Conservation (phyloP, 1,140 invertebrate genomes). For the Sesamia nonagrioides region DNA sequence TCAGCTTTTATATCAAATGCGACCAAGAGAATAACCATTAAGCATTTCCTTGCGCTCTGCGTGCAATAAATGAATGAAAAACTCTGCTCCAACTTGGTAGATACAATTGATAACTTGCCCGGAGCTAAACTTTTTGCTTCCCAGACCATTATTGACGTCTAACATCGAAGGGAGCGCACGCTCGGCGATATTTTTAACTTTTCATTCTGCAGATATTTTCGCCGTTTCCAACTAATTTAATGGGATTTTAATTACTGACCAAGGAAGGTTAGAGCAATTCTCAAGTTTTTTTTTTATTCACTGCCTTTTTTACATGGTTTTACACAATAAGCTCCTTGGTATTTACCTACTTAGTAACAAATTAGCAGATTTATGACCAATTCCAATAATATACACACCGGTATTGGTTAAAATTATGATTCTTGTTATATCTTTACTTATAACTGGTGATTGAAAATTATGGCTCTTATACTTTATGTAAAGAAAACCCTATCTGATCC, state of each 20-base stretch:
- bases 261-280: slow-evolving; percentile 47
- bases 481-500: too few species aligned
- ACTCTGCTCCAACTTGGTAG: slow-evolving; percentile 74
- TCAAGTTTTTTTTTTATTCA: slow-evolving; percentile 51
- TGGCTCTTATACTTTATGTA: too few species aligned
- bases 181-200: slow-evolving; percentile 63
- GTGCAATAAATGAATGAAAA: slow-evolving; percentile 83
- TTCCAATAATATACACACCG: too few species aligned
- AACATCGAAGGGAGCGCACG: slow-evolving; percentile 67
- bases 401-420: too few species aligned
- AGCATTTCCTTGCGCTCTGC: slow-evolving; percentile 71
- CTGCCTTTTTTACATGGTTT: neutral
- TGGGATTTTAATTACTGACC: slow-evolving; percentile 47
- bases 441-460: too few species aligned
- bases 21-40: slow-evolving; percentile 76
- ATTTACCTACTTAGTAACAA: too few species aligned
- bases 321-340: too few species aligned
- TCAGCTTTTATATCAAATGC: slow-evolving; percentile 73
- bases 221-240: slow-evolving; percentile 47
- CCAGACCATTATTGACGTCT: slow-evolving; percentile 77
- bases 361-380: too few species aligned
- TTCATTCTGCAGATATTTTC: slow-evolving; percentile 48
- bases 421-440: too few species aligned
- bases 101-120: slow-evolving; percentile 80
- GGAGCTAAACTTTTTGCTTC: slow-evolving; percentile 79